These are phyloP conservation scores for Xiphorhynchus elegans DNA, from an alignment of 2,113 vertebrate genomes.

Conservation along the genomic window DNA sequence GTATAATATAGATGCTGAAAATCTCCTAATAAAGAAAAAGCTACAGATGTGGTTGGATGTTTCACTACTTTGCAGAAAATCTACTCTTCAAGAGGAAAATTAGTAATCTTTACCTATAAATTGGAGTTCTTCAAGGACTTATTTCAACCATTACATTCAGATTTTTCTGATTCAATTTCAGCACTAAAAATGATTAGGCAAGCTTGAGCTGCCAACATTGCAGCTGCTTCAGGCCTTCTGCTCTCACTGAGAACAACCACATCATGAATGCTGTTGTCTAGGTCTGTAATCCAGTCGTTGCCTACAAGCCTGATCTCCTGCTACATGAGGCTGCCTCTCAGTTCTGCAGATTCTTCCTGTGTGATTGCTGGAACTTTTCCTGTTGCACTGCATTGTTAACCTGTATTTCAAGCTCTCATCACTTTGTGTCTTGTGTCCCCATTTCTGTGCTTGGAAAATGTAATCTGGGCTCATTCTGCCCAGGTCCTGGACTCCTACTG, in stretches of 20 bases:
- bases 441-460: background rate
- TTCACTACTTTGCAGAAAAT: constrained; percentile 52
- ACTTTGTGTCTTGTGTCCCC: background rate
- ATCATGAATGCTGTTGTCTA: constrained; percentile 35
- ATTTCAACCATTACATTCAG: background rate
- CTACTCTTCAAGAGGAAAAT: constrained; percentile 2
- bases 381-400: background rate
- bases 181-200: background rate
- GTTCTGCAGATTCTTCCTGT: background rate
- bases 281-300: constrained; percentile 33
- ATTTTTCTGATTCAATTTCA: constrained; percentile 7
- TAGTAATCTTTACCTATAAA: background rate
- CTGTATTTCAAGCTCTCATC: background rate
- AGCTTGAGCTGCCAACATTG: constrained; percentile 27
- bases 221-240: constrained; percentile 4
- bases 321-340: background rate
- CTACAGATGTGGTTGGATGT: constrained; percentile 39
- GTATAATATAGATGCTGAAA: constrained; percentile 13
- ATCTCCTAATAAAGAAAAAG: constrained; percentile 38
- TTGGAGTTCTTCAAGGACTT: constrained; percentile 12
- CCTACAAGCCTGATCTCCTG: background rate
- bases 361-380: background rate
- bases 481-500: background rate
- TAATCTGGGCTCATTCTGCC: background rate
- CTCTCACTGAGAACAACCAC: constrained; percentile 28